Percentiles rank a stretch among this genome's conserved stretches.
These are phyloP conservation scores for Polylopha cassiicola DNA, from an alignment of 2,888 invertebrate species.

Conservation along the genomic window DNA sequence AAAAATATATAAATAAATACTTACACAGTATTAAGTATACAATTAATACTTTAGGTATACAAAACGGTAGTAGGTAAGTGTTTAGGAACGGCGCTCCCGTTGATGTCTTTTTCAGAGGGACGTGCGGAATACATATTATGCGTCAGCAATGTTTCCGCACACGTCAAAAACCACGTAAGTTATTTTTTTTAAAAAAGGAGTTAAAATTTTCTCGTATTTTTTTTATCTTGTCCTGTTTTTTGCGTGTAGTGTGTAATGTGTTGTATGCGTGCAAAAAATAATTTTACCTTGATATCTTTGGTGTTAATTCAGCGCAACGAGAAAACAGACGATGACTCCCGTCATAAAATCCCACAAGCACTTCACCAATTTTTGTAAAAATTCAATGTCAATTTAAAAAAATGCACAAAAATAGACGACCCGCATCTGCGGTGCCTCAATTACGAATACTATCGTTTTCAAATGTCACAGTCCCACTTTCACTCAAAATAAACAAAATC, in stretches of 20 bases:
- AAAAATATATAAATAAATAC: too few relatives aligned
- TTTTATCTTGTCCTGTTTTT: not conserved
- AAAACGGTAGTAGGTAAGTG: too few relatives aligned
- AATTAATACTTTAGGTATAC: too few relatives aligned
- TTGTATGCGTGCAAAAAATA: too few relatives aligned
- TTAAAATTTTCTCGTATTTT: too few relatives aligned
- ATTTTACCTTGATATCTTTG: constrained; percentile 67
- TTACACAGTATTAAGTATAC: too few relatives aligned
- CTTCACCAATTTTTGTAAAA: constrained; percentile 55
- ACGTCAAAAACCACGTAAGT: too few relatives aligned
- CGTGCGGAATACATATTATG: too few relatives aligned
- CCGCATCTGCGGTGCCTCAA: constrained; percentile 46
- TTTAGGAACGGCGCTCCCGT: constrained; percentile 38
- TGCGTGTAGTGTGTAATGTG: too few relatives aligned
- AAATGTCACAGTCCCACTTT: constrained; percentile 70
- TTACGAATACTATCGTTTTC: constrained; percentile 55
- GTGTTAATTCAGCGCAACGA: constrained; percentile 42
- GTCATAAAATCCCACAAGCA: constrained; percentile 59
- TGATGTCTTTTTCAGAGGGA: constrained; percentile 61
- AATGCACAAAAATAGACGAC: constrained; percentile 27
- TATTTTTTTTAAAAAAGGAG: too few relatives aligned
- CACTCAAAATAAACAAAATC: constrained; percentile 52
- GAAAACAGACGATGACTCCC: constrained; percentile 33
- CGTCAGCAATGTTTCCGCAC: too few relatives aligned
- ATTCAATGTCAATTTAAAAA: constrained; percentile 53